phyloP scores from a whole-genome alignment of 2,797 vertebrate genomes.

The Muscicapa comitata region DNA sequence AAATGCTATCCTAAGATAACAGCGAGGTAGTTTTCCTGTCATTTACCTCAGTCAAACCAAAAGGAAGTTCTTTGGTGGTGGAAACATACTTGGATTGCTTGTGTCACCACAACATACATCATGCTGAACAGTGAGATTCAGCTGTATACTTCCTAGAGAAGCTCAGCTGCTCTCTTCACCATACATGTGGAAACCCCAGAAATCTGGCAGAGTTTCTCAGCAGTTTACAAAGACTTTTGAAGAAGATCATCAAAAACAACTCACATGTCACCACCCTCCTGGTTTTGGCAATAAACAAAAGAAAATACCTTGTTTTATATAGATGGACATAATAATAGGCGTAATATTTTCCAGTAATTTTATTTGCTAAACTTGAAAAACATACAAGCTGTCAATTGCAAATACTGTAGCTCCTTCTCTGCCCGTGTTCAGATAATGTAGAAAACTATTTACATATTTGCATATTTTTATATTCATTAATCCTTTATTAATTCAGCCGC shows the following conservation, averaged over 20 bases:
- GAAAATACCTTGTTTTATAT: not conserved
- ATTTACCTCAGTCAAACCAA: not conserved
- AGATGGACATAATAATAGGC: not conserved
- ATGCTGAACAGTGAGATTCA: not conserved
- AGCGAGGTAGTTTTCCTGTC: not conserved
- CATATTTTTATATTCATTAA: not conserved
- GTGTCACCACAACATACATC: not conserved
- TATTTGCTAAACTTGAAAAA: not conserved
- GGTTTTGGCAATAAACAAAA: not conserved
- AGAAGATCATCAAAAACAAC: not conserved
- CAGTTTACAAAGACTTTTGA: not conserved
- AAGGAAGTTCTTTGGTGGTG: not conserved
- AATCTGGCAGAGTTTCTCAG: not conserved
- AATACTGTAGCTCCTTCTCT: not conserved
- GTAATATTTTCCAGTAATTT: not conserved
- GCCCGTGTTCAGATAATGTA: not conserved
- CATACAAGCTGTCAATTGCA: not conserved
- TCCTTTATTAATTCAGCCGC: not conserved
- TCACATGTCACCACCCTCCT: not conserved
- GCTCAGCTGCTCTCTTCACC: not conserved
- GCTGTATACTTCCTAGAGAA: not conserved
- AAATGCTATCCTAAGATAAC: not conserved
- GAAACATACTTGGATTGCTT: not conserved
- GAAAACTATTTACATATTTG: not conserved
- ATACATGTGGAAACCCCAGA: not conserved